Percentiles rank a stretch among this genome's conserved stretches.
Evolutionary conservation across 2,888 invertebrate species (phyloP).

Genomic region (Hirudinaria manillensis): DNA sequence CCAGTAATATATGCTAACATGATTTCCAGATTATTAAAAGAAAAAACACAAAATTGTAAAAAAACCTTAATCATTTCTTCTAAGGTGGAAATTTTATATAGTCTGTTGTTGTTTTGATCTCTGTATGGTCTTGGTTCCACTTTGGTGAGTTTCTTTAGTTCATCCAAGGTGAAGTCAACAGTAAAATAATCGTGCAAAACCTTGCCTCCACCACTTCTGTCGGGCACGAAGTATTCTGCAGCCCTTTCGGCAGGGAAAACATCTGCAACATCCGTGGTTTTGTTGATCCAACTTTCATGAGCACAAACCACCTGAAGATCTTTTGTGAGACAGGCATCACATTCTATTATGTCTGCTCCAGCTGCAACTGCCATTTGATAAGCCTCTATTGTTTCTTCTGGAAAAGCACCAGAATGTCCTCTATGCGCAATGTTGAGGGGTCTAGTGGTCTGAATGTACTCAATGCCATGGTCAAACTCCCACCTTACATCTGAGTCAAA

Average conservation of each 20-base stretch:
- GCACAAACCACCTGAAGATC: conserved; percentile 38
- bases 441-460: conserved; percentile 29
- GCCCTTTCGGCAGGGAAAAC: conserved; percentile 27
- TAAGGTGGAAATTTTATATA: conserved; percentile 35
- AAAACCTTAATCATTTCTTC: conserved; percentile 35
- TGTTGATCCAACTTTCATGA: conserved; percentile 40
- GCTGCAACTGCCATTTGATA: conserved; percentile 38
- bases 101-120: conserved; percentile 36
- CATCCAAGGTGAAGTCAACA: conserved; percentile 40
- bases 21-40: neutral
- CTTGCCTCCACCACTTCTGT: neutral
- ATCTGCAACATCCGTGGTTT: conserved; percentile 37
- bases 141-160: conserved; percentile 35
- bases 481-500: conserved; percentile 8
- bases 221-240: conserved; percentile 31
- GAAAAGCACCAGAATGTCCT: conserved; percentile 39
- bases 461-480: conserved; percentile 33
- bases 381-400: conserved; percentile 40
- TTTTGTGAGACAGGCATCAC: conserved; percentile 39
- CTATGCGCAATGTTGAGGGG: conserved; percentile 42
- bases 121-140: conserved; percentile 34
- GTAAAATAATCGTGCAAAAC: conserved; percentile 38
- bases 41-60: neutral
- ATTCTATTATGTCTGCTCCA: conserved; percentile 42
- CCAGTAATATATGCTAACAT: neutral